Conservation (phyloP, 2,888 invertebrate genomes). For the Yponomeuta cagnagella region DNA sequence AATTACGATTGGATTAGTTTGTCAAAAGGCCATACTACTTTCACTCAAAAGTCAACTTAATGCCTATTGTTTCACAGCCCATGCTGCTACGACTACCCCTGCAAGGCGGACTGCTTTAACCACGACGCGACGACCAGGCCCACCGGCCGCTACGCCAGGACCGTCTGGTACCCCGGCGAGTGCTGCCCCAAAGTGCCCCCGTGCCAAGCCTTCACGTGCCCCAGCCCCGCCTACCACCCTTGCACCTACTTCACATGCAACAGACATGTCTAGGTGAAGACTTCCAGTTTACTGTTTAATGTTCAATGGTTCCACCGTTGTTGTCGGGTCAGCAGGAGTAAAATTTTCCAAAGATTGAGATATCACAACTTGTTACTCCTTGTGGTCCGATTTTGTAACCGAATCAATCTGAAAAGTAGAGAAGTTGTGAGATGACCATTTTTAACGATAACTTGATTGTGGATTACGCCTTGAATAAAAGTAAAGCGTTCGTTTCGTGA, state of each 20-base stretch:
- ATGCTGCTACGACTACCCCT: constrained; percentile 67
- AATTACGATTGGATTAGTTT: no score
- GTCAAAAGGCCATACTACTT: no score
- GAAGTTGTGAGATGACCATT: no score
- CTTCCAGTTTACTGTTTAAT: no score
- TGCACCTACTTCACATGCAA: constrained; percentile 63
- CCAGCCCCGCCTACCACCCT: constrained; percentile 64
- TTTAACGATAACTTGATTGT: no score
- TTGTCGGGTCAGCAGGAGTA: no score
- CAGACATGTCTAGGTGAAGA: constrained; percentile 41
- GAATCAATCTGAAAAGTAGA: no score
- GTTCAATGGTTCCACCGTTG: no score
- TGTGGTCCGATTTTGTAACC: no score
- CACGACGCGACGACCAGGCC: constrained; percentile 62
- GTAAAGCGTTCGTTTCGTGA: neutral
- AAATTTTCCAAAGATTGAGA: no score
- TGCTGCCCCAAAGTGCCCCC: constrained; percentile 55
- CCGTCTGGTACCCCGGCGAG: constrained; percentile 65
- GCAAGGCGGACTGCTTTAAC: constrained; percentile 67
- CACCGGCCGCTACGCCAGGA: constrained; percentile 61
- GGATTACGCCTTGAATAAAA: neutral
- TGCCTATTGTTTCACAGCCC: constrained; percentile 37
- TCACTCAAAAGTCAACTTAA: neutral
- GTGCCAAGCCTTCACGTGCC: constrained; percentile 64
- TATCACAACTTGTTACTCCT: no score